Evolutionary conservation across 1,140 invertebrate genomes (phyloP), one percentile per base, ranked within the genome.

Genomic region (Bombus huntii): DNA sequence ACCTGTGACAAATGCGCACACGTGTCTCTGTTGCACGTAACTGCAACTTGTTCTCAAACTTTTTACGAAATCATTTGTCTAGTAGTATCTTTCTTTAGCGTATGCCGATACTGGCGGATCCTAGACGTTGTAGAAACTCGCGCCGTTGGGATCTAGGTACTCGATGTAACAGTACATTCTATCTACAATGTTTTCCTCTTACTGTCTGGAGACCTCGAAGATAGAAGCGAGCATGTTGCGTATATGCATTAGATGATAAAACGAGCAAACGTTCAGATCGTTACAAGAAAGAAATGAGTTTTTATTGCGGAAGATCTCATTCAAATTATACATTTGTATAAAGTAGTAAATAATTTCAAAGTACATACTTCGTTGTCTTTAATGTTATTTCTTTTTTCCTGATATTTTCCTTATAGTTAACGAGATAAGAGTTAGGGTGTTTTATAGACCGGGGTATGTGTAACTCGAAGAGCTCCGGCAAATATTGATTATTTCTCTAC

Each of bases 401-500:
- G 13, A 4, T 12, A 25, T 68, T 31, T 65, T 70, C 44, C 39
- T 79, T 81, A 53, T 53, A 53, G 78, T 89, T 90, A 87, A 87
- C 66, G 75, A 81, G 66, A 65, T 62, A 75, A 73, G 66, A 37
- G 65, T 62, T 66, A 39, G 39, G 66, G 22, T n/a, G 74, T 59
- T 62, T 57, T 70, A 44, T 57, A 44, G 68, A 75, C 75, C 59
- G 59, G 65, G 72, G 77, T 76, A 62, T 62, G 39, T 66, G 66
- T 62, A 79, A 72, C 70, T 88, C 53, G 81, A 74, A 85, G 85
- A 85, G 82, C 80, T 70, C 89, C 91, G 87, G 87, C 88, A 92
- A 93, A 93, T 94, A 94, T 94, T 93, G 93, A 94, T 94, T 93
- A 92, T 93, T 94, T 93, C 90, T 89, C 86, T 88, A 92, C 87